Evolutionary conservation across 2,113 vertebrate species (phyloP).

Genomic region (Globicephala melas): DNA sequence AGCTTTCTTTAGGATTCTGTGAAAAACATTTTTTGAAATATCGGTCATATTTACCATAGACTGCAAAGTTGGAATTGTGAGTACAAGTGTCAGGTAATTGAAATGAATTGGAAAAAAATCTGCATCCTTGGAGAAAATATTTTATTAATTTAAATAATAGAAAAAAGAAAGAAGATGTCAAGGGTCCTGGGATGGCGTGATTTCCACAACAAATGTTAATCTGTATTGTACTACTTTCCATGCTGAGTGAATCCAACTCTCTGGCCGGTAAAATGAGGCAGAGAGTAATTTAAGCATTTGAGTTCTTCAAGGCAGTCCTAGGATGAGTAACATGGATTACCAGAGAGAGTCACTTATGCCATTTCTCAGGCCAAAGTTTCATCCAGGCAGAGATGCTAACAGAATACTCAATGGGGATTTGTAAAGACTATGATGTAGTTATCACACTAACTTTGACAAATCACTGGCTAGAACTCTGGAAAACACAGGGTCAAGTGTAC

Average conservation of each 20-base stretch:
- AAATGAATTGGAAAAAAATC: background rate
- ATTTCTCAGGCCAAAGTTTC: background rate
- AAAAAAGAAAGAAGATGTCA: background rate
- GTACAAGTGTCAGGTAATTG: background rate
- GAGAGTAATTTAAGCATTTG: background rate
- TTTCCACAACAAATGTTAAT: background rate
- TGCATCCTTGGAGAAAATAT: background rate
- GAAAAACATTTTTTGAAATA: background rate
- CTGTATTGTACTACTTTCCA: background rate
- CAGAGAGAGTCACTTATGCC: too few species aligned
- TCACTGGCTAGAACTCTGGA: background rate
- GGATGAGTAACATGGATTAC: background rate
- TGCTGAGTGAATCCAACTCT: background rate
- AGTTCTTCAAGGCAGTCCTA: background rate
- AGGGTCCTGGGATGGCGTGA: fast-evolving
- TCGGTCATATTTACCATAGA: background rate
- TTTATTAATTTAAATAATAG: background rate
- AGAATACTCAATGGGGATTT: background rate
- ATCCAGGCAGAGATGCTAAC: background rate
- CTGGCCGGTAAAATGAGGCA: background rate
- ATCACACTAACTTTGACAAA: background rate
- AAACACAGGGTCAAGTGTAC: background rate
- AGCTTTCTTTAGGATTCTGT: background rate
- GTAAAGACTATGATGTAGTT: too few species aligned
- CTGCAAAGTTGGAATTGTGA: background rate